A percentile compares a stretch with the other conserved stretches of the same genome.
These are phyloP conservation scores for Rhipidura dahli DNA, from an alignment of 2,113 vertebrate genomes.

Conservation along the genomic window DNA sequence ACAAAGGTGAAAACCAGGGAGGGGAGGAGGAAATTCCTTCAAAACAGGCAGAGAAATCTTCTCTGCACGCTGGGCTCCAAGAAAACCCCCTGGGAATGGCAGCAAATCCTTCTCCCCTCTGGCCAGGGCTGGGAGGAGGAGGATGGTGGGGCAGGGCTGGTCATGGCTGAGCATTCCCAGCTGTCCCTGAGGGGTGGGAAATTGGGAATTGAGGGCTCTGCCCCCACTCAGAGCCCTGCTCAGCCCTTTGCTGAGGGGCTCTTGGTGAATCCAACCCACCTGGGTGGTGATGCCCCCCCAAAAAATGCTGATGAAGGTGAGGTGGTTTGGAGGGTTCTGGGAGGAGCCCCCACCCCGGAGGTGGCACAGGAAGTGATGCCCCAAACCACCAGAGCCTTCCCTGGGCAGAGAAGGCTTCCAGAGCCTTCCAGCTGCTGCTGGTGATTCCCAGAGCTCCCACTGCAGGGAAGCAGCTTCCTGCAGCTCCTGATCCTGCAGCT, in stretches of 20 bases:
- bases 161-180: rapidly evolving
- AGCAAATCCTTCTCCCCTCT: rapidly evolving
- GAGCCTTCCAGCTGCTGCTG: background rate
- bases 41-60: too few species aligned
- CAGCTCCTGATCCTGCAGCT: too few species aligned
- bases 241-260: background rate
- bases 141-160: rapidly evolving
- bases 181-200: background rate
- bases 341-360: rapidly evolving
- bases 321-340: rapidly evolving
- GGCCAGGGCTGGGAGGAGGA: background rate
- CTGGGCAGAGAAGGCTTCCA: too few species aligned
- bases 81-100: too few species aligned
- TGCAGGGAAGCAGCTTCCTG: background rate
- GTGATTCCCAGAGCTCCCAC: background rate
- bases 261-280: background rate
- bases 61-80: too few species aligned
- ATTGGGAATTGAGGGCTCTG: background rate
- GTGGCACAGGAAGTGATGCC: background rate
- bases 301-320: rapidly evolving
- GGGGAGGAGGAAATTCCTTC: too few species aligned
- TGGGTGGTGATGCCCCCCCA: rapidly evolving
- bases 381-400: background rate
- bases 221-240: rapidly evolving
- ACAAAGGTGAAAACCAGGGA: too few species aligned